Conservation (phyloP, 2,113 vertebrate genomes). For the Cromileptes altivelis region DNA sequence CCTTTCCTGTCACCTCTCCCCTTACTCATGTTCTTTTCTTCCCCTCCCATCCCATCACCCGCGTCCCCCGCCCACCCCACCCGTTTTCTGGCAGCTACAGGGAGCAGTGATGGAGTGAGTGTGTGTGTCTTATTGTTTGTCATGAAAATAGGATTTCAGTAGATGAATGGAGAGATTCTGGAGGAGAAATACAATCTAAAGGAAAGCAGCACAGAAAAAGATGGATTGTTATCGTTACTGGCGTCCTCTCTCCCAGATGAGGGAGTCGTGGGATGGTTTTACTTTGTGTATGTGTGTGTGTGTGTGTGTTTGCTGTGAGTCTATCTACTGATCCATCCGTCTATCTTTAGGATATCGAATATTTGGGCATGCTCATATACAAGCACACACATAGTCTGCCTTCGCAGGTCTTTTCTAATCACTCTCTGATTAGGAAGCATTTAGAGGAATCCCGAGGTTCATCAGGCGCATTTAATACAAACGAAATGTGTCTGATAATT, state of each 20-base stretch:
- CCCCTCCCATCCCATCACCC: conserved; percentile 17
- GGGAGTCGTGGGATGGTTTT: conserved; percentile 38
- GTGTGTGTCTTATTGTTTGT: conserved; percentile 80
- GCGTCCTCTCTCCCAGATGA: conserved; percentile 50
- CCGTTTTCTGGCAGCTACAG: conserved; percentile 65
- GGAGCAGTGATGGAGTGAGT: conserved; percentile 73
- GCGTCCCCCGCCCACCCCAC: not conserved
- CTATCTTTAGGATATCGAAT: not conserved
- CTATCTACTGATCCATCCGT: conserved; percentile 6
- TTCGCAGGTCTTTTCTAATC: conserved; percentile 38
- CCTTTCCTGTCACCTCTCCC: conserved; percentile 56
- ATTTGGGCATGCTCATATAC: not conserved
- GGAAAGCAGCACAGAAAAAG: conserved; percentile 65
- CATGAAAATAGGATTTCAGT: conserved; percentile 80
- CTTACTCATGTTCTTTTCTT: conserved; percentile 56
- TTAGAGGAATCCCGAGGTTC: conserved; percentile 39
- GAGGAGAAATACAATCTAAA: conserved; percentile 78
- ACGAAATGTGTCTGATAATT: conserved; percentile 54
- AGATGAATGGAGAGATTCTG: conserved; percentile 78
- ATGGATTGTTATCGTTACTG: conserved; percentile 74
- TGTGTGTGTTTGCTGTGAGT: no score
- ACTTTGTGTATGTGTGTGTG: conserved; percentile 7
- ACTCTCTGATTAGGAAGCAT: conserved; percentile 38
- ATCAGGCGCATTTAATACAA: conserved; percentile 47
- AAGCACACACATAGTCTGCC: not conserved